A percentile compares a stretch with the other conserved stretches of the same genome.
Evolutionary conservation across 2,113 vertebrate species (phyloP).

Genomic region (Aegithalos caudatus): DNA sequence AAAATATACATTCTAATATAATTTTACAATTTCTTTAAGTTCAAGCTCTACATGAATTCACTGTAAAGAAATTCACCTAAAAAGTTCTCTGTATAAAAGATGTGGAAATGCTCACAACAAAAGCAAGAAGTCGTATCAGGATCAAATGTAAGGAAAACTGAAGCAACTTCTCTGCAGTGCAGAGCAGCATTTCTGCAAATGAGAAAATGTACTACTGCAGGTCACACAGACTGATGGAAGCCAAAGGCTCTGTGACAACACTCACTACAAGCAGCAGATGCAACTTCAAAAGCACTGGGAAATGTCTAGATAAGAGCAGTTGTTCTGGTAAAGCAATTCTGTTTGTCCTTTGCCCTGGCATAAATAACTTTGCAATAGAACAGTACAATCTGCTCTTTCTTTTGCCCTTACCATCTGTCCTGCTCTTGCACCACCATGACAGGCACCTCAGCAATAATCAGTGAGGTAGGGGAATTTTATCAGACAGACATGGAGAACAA

Average conservation of each 20-base stretch:
- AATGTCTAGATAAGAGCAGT: background rate
- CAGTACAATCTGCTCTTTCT: background rate
- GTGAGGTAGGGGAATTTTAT: background rate
- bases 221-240: background rate
- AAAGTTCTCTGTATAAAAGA: background rate
- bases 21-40: background rate
- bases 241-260: background rate
- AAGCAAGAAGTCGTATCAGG: background rate
- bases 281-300: background rate
- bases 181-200: background rate
- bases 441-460: background rate
- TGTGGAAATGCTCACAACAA: background rate
- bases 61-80: background rate
- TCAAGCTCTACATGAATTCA: background rate
- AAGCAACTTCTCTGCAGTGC: background rate
- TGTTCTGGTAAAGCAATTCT: constrained; percentile 8
- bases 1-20: background rate
- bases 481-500: background rate
- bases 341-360: background rate
- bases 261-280: background rate
- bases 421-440: background rate
- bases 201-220: background rate
- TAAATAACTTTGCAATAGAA: background rate
- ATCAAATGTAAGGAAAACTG: background rate
- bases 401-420: background rate